phyloP scores from a whole-genome alignment of 2,797 vertebrate genomes.

The Cirrhinus molitorella region DNA sequence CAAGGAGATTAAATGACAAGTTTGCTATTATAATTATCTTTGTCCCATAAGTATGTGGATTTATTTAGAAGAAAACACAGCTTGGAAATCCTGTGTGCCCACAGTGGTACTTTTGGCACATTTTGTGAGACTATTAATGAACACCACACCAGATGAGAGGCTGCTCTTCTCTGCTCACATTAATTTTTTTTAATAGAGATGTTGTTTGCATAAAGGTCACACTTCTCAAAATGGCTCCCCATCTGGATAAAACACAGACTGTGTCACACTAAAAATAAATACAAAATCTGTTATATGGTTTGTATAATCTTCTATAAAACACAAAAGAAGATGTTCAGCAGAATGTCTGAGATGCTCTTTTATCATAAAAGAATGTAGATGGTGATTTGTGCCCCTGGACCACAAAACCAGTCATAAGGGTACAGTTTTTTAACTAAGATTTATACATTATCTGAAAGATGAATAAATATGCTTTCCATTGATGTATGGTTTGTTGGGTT shows the following conservation, averaged over 20 bases:
- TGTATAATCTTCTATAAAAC: background rate
- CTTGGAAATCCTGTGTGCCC: background rate
- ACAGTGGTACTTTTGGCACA: slow-evolving; percentile 20
- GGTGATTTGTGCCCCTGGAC: too few relatives aligned
- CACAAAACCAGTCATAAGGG: too few relatives aligned
- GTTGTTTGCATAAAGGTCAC: slow-evolving; percentile 54
- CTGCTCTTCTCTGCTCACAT: background rate
- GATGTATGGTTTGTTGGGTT: too few relatives aligned
- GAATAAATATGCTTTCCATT: too few relatives aligned
- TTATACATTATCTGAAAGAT: too few relatives aligned
- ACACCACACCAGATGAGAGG: slow-evolving; percentile 27
- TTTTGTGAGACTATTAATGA: slow-evolving; percentile 42
- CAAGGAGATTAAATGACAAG: background rate
- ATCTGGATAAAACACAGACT: slow-evolving; percentile 21
- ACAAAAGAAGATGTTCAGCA: background rate
- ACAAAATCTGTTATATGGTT: too few relatives aligned
- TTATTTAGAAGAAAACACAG: background rate
- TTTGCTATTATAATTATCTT: background rate
- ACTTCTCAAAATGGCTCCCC: slow-evolving; percentile 25
- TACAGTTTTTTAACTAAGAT: too few relatives aligned
- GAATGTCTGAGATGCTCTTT: slow-evolving; percentile 3
- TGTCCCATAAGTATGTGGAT: background rate
- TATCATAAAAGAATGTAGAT: background rate
- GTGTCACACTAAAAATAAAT: slow-evolving; percentile 8
- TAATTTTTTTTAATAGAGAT: slow-evolving; percentile 45